These are phyloP conservation scores for Geotrypetes seraphini DNA, from an alignment of 2,797 vertebrate species.

Conservation along the genomic window DNA sequence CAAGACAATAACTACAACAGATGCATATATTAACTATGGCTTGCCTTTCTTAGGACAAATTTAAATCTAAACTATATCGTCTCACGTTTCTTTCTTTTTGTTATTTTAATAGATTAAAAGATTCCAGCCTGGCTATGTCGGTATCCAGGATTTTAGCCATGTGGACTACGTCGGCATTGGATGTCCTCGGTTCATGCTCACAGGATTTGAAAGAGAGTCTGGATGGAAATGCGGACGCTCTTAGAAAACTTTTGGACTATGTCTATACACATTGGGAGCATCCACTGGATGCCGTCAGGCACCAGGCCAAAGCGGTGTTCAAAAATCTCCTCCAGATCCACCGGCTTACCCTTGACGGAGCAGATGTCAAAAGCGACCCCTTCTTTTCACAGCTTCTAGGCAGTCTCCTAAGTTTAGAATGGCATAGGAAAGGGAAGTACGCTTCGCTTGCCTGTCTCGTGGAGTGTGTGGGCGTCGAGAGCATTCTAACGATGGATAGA, in stretches of 20 bases:
- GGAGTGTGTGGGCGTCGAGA: slow-evolving; percentile 68
- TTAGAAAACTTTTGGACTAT: slow-evolving; percentile 68
- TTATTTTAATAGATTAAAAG: slow-evolving; percentile 66
- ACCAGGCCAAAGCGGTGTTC: slow-evolving; percentile 82
- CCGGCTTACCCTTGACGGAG: slow-evolving; percentile 16
- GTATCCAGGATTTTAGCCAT: slow-evolving; percentile 74
- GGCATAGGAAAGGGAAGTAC: slow-evolving; percentile 89
- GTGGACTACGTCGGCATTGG: slow-evolving; percentile 77
- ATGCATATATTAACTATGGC: too few relatives aligned
- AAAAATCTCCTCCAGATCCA: slow-evolving; percentile 78
- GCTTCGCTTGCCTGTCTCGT: slow-evolving; percentile 73
- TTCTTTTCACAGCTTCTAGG: slow-evolving; percentile 65
- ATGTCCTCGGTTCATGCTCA: slow-evolving; percentile 52
- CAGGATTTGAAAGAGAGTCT: slow-evolving; percentile 48
- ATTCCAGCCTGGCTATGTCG: slow-evolving; percentile 75
- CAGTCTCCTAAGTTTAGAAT: slow-evolving; percentile 72
- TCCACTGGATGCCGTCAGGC: slow-evolving; percentile 81
- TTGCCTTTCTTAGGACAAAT: too few relatives aligned
- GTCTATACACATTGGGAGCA: slow-evolving; percentile 92
- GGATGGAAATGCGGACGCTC: slow-evolving; percentile 55
- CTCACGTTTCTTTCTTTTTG: too few relatives aligned
- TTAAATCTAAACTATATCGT: too few relatives aligned
- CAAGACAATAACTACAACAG: too few relatives aligned
- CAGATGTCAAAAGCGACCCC: slow-evolving; percentile 34
- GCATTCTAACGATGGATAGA: slow-evolving; percentile 62